Evolutionary conservation across 2,888 invertebrate genomes (phyloP).

Genomic region (Sericinus montela): DNA sequence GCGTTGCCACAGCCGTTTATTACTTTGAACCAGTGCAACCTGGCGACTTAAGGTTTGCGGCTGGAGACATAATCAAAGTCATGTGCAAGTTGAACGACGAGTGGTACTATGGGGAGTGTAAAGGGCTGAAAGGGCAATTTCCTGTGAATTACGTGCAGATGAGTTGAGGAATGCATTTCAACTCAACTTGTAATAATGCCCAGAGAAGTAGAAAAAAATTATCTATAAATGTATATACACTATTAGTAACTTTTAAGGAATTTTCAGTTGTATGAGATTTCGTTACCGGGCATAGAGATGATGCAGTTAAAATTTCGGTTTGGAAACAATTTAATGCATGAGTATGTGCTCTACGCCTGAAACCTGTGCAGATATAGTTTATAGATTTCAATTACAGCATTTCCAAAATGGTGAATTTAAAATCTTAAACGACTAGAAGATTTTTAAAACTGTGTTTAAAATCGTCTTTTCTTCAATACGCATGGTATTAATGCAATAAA

Average conservation of each 20-base stretch:
- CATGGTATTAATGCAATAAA: neutral
- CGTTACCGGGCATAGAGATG: too few relatives aligned
- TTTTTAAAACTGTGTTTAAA: neutral
- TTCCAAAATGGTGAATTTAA: too few relatives aligned
- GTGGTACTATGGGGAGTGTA: slow-evolving; percentile 88
- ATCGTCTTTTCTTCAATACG: neutral
- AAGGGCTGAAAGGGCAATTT: slow-evolving; percentile 85
- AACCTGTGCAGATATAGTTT: too few relatives aligned
- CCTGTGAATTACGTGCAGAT: slow-evolving; percentile 87
- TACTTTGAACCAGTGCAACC: slow-evolving; percentile 82
- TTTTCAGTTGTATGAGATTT: neutral
- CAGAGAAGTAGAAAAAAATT: neutral
- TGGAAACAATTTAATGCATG: too few relatives aligned
- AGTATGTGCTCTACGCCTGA: too few relatives aligned
- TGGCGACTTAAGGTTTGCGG: slow-evolving; percentile 55
- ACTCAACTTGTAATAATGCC: slow-evolving; percentile 8
- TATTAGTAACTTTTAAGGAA: neutral
- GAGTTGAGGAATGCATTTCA: slow-evolving; percentile 33
- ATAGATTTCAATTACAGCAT: too few relatives aligned
- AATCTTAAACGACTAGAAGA: too few relatives aligned
- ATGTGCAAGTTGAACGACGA: slow-evolving; percentile 85
- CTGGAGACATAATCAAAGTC: slow-evolving; percentile 78
- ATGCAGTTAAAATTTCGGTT: too few relatives aligned
- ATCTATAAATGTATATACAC: neutral
- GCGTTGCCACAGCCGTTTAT: slow-evolving; percentile 83